Evolutionary conservation across 2,113 vertebrate species (phyloP).

Genomic region (Ornithorhynchus anatinus): DNA sequence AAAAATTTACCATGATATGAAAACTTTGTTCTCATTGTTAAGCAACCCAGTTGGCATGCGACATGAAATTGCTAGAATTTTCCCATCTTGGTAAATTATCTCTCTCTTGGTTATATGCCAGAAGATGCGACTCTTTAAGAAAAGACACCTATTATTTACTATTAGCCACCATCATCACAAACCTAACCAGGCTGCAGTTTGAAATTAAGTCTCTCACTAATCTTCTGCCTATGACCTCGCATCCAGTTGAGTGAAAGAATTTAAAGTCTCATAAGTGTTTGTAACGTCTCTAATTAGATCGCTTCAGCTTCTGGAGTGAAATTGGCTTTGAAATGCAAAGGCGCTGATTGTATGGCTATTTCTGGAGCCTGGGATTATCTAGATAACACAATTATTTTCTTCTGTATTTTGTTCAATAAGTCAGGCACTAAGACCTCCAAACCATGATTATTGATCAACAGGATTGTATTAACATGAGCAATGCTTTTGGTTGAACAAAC

Average conservation of each 20-base stretch:
- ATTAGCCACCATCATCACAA: too few relatives aligned
- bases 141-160: too few relatives aligned
- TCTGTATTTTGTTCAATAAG: slow-evolving; percentile 55
- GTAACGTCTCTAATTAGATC: not conserved
- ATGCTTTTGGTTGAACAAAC: slow-evolving; percentile 51
- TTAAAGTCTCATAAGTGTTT: slow-evolving; percentile 12
- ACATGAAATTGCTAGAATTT: too few relatives aligned
- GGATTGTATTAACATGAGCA: slow-evolving; percentile 29
- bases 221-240: too few relatives aligned
- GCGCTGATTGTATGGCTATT: slow-evolving; percentile 31
- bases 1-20: too few relatives aligned
- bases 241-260: not conserved
- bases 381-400: slow-evolving; percentile 18
- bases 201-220: too few relatives aligned
- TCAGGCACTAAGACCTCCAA: slow-evolving; percentile 45
- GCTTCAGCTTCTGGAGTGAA: slow-evolving; percentile 16
- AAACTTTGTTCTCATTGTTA: too few relatives aligned
- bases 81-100: too few relatives aligned
- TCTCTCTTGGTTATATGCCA: too few relatives aligned
- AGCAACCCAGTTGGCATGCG: too few relatives aligned
- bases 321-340: slow-evolving; percentile 15
- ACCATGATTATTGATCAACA: slow-evolving; percentile 43
- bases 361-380: slow-evolving; percentile 56
- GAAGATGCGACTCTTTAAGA: too few relatives aligned
- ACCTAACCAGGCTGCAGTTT: too few relatives aligned